Evolutionary conservation across 2,888 invertebrate species (phyloP), one percentile per base, ranked within the genome.

Genomic region (Leucophenga montana): DNA sequence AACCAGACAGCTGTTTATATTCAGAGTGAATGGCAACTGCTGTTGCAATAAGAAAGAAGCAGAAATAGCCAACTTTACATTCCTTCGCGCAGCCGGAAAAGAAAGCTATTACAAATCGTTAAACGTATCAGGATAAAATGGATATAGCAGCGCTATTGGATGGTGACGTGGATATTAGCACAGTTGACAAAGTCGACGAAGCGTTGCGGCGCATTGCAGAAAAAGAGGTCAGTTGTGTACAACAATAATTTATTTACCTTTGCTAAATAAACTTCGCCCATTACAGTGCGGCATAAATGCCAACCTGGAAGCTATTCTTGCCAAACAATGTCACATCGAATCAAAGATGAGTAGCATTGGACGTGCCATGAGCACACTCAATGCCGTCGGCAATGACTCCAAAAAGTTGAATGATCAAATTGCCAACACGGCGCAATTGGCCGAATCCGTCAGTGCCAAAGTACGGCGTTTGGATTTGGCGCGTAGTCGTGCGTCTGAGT

Each of bases 391-490:
- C 85, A 90, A 90, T 0, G 96, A 97, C 87, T 93, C 97, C 1
- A 92, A 94, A 76, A 93, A 94, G 76, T 92, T 99, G 39, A 92
- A 94, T 3, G 92, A 92, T 71, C 97, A 97, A 91, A 95, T 99
- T 44, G 91, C 93, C 44, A 93, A 93, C 84, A 97, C 98, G 0
- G 96, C 97, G 6, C 91, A 92, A 31, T 90, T 98, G 64, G 98
- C 98, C 0, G 95, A 96, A 83, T 96, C 95, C 87, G 98, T 99
- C 68, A 97, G 97, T 85, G 95, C 95, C 27, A 98, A 98, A 93
- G 98, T 99, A 16, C 92, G 97, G 11, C 95, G 96, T 71, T 89
- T 99, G 56, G 99, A 99, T 89, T 90, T 95, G 68, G 97, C 98
- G 0, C 76, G 88, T 93, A 95, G 94, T 76, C 92, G 97, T 70